These are phyloP conservation scores for Colistium nudipinnis DNA, from an alignment of 2,113 vertebrate species.

Conservation along the genomic window DNA sequence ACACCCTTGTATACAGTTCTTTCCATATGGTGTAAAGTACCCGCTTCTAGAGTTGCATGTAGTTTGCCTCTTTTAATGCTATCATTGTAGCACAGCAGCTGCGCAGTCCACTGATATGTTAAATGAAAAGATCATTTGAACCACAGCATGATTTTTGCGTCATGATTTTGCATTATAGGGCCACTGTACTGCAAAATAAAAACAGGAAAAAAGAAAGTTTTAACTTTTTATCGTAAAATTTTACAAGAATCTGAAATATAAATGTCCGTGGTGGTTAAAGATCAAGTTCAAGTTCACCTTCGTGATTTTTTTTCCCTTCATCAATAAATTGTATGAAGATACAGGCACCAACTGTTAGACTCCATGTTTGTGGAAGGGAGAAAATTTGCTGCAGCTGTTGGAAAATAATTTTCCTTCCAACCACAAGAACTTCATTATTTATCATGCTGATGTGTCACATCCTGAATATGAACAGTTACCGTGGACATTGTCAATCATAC, in stretches of 20 bases:
- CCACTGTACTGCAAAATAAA: no score
- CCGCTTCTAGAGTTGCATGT: background rate
- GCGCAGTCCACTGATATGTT: background rate
- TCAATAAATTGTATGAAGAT: background rate
- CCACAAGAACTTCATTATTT: constrained; percentile 29
- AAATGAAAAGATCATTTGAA: background rate
- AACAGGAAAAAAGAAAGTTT: background rate
- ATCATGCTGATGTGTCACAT: constrained; percentile 34
- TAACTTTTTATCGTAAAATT: background rate
- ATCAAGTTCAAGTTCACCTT: no score
- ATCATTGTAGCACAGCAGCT: background rate
- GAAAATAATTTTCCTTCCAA: constrained; percentile 21
- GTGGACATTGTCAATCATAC: constrained; percentile 6
- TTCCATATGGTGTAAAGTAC: constrained; percentile 61
- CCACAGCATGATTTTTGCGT: no score
- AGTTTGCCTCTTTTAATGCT: constrained; percentile 3
- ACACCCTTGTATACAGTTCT: constrained; percentile 48
- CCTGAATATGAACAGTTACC: constrained; percentile 37
- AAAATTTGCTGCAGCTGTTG: constrained; percentile 31
- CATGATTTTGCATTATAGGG: background rate
- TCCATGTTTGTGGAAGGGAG: constrained; percentile 5
- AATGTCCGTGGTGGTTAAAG: no score
- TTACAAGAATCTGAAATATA: background rate
- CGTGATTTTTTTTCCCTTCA: background rate
- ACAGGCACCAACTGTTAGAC: background rate